Evolutionary conservation across 2,888 invertebrate genomes (phyloP), one percentile per base, ranked within the genome.

Genomic region (Himalopsyche anomala): DNA sequence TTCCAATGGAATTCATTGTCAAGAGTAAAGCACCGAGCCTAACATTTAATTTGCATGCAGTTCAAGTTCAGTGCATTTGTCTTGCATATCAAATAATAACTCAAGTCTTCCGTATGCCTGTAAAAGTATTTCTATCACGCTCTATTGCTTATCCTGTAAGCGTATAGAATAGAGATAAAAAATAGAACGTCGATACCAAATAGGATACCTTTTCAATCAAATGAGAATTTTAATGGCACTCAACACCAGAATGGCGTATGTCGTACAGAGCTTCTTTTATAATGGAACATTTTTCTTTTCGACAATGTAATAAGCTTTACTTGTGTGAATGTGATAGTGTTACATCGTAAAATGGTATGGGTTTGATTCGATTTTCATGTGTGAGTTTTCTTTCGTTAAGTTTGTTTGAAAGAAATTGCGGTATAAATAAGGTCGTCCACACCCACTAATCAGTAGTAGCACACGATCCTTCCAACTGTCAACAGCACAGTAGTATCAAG

Each of bases 371-470:
- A 80, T 42, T 42, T 80, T 80, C 51, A 80, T 74, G 80, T 80
- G 80, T 42, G 40, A 80, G 80, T 80, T 74, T 74, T 80, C 45
- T 80, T 42, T 80, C 80, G 80, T 80, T 80, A 42, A 45, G 80
- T 80, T 45, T 92, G 92, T 17, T 51, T 81, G 36, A 42, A 40
- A 45, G 54, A 93, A 93, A 93, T 93, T 92, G 93, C 93, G 92
- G 93, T 93, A 93, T 93, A 93, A 93, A 93, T 93, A 92, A 91
- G 90, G 90, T 89, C 88, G 91, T 90, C 92, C 92, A 92, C 92
- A 91, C 92, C 91, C 91, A 91, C 91, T 91, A 92, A 91, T 91
- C 91, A 93, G 92, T 93, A 93, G 92, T 92, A 91, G 90, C 91
- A 91, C 91, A 90, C 90, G 90, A 91, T 90, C 92, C 91, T 90